phyloP scores from a whole-genome alignment of 2,888 invertebrate species.

The Iphiclides podalirius region DNA sequence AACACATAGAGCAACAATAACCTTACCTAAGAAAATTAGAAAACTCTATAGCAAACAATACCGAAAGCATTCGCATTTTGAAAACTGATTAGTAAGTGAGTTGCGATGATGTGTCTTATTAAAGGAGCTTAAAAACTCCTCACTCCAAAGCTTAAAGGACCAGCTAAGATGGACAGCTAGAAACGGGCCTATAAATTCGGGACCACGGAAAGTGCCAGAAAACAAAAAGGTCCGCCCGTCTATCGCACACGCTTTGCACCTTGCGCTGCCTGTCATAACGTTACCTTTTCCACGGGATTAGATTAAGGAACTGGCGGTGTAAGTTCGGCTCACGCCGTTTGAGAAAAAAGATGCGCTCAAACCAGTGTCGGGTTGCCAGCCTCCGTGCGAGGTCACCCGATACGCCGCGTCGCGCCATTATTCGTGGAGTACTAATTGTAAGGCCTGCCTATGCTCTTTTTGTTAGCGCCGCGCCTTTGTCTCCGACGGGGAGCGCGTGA shows the following conservation, averaged over 20 bases:
- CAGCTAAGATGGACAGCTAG: too few relatives aligned
- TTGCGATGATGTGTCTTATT: too few relatives aligned
- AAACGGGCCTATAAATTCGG: too few relatives aligned
- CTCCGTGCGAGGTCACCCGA: slow-evolving; percentile 36
- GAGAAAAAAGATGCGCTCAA: slow-evolving; percentile 27
- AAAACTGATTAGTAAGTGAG: too few relatives aligned
- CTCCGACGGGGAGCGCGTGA: neutral
- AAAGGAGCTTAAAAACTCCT: too few relatives aligned
- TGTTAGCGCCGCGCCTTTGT: slow-evolving; percentile 22
- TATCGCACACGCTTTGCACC: slow-evolving; percentile 14
- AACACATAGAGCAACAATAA: too few relatives aligned
- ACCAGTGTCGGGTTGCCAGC: slow-evolving; percentile 27
- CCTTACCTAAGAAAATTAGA: too few relatives aligned
- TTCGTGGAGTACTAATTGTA: slow-evolving; percentile 39
- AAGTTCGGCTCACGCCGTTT: slow-evolving; percentile 28
- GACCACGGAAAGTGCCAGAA: too few relatives aligned
- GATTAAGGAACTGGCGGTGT: slow-evolving; percentile 28
- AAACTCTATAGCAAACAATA: too few relatives aligned
- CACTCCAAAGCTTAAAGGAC: too few relatives aligned
- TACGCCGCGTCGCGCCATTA: slow-evolving; percentile 36
- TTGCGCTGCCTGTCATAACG: slow-evolving; percentile 35
- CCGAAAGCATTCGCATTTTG: too few relatives aligned
- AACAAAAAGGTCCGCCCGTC: slow-evolving; percentile 10
- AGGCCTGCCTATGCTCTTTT: slow-evolving; percentile 28
- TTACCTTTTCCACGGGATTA: slow-evolving; percentile 30